These are phyloP conservation scores for Trichosurus vulpecula DNA, from an alignment of 2,797 vertebrate genomes.

Conservation along the genomic window DNA sequence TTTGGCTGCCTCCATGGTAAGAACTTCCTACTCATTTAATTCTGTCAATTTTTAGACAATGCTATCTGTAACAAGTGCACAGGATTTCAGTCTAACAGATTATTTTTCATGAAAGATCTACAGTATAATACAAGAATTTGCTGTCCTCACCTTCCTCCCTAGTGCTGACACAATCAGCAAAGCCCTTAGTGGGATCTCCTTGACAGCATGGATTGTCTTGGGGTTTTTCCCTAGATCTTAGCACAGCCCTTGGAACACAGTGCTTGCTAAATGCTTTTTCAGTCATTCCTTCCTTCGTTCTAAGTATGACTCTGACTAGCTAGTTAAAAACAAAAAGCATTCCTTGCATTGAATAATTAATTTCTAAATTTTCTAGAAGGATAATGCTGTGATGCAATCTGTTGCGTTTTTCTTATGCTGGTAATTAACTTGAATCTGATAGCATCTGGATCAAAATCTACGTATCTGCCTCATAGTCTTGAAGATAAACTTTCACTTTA, in stretches of 20 bases:
- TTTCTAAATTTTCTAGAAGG: not conserved
- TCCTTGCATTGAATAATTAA: not conserved
- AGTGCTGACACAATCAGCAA: not conserved
- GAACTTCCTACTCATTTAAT: not conserved
- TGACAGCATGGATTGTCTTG: not conserved
- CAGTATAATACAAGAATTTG: not conserved
- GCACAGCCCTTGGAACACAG: not conserved
- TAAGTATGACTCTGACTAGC: not conserved
- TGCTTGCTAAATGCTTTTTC: constrained; percentile 45
- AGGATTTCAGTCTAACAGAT: constrained; percentile 9
- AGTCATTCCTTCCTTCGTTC: not conserved
- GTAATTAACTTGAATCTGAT: constrained; percentile 28
- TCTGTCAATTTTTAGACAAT: constrained; percentile 15
- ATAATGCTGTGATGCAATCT: constrained; percentile 16
- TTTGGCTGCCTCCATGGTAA: not conserved
- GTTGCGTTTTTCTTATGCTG: constrained; percentile 6
- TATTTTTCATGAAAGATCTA: not conserved
- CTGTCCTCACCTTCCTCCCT: not conserved
- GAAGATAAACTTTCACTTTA: constrained; percentile 25
- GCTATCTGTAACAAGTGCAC: not conserved
- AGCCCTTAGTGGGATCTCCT: not conserved
- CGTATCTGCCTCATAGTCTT: constrained; percentile 32
- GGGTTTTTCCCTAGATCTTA: constrained; percentile 26
- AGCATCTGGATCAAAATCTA: not conserved
- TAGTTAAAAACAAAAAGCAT: not conserved